phyloP scores from a whole-genome alignment of 2,888 invertebrate species.

The Rotaria socialis region DNA sequence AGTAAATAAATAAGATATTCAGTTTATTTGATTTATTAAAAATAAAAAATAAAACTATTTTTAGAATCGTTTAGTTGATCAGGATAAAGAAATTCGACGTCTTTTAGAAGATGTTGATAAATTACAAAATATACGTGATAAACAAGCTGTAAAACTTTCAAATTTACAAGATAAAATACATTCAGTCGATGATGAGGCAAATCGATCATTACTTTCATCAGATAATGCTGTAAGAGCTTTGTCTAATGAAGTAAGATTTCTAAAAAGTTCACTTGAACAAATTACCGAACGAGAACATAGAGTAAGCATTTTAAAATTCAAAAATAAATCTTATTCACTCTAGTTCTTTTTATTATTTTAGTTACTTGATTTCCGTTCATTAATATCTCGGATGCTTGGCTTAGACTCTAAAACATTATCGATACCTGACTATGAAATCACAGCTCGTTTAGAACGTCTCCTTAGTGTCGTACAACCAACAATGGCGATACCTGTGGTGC shows the following conservation, averaged over 20 bases:
- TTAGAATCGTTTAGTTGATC: slow-evolving; percentile 49
- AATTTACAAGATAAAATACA: slow-evolving; percentile 53
- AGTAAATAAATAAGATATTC: slow-evolving; percentile 35
- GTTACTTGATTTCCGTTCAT: slow-evolving; percentile 59
- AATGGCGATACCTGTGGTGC: background rate
- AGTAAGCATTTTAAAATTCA: slow-evolving; percentile 50
- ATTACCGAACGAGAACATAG: slow-evolving; percentile 53
- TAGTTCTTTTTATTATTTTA: slow-evolving; percentile 49
- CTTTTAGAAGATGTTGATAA: slow-evolving; percentile 55
- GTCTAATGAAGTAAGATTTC: slow-evolving; percentile 57
- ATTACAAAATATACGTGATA: slow-evolving; percentile 55
- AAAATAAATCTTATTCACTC: too few species aligned
- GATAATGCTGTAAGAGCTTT: slow-evolving; percentile 58
- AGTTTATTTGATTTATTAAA: background rate
- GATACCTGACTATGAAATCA: slow-evolving; percentile 60
- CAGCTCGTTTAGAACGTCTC: slow-evolving; percentile 51
- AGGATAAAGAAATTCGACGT: slow-evolving; percentile 54
- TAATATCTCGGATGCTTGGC: slow-evolving; percentile 59
- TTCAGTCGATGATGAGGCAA: slow-evolving; percentile 49
- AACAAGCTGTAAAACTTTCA: slow-evolving; percentile 57
- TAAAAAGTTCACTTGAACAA: slow-evolving; percentile 50
- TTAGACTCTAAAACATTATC: slow-evolving; percentile 58
- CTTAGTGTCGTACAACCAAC: slow-evolving; percentile 43
- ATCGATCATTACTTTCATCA: slow-evolving; percentile 53
- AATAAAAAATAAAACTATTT: background rate